Evolutionary conservation across 2,888 invertebrate genomes (phyloP), one percentile per base, ranked within the genome.

Genomic region (Biston betularia): DNA sequence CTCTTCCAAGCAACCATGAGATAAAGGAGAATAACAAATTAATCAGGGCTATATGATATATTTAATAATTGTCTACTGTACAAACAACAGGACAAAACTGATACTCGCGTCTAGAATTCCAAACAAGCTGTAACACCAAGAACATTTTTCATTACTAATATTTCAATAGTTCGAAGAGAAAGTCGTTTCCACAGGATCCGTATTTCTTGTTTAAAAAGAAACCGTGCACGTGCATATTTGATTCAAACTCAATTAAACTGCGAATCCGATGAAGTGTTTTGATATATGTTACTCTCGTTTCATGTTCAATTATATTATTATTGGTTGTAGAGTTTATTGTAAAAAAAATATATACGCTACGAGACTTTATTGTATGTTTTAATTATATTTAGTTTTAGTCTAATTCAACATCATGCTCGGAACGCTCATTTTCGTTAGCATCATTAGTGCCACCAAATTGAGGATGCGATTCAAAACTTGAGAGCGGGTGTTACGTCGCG

Each of bases 401-500:
- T 52, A 24, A 46, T 33, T 61, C 56, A 66, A 53, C 48, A 48
- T 48, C 52, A 63, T 58, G 66, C 70, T 68, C 69, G 72, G 73
- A 73, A 78, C 64, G 71, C 72, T 75, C 72, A 68, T 65, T 65
- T 73, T 77, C 73, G 62, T 52, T 64, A 61, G 38, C 67, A 73
- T 74, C 66, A 68, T 48, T 58, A 58, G 66, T 44, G 71, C 69
- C 66, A 75, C 68, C 65, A 73, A 73, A 76, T 80, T 70, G 81
- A 84, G 81, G 82, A 69, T 86, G 67, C 24, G 66, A 77, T 82
- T 72, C 77, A 79, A 82, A 71, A 74, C 73, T 79, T 53, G 74
- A 73, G 79, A 79, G 80, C 79, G 77, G 83, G 84, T 81, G 78
- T 59, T 73, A 73, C 83, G 79, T 79, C 82, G 83, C 85, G 88